Percentiles rank a stretch among this genome's conserved stretches.
phyloP scores from a whole-genome alignment of 2,888 invertebrate genomes.

The Crocallis elinguaria region DNA sequence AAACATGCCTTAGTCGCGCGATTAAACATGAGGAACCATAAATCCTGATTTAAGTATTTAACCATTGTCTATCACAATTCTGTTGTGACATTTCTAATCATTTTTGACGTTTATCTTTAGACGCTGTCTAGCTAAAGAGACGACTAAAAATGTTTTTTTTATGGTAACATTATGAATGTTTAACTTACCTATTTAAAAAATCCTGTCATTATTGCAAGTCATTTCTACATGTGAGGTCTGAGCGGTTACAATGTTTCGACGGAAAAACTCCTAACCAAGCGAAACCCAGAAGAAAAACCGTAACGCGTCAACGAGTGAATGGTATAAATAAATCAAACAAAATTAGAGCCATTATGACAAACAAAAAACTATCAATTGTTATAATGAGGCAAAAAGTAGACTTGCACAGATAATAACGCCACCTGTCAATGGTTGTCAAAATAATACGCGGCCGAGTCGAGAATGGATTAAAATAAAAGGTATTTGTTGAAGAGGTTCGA shows the following conservation, averaged over 20 bases:
- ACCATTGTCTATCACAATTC: no score
- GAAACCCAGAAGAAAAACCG: constrained; percentile 17
- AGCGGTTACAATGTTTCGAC: background rate
- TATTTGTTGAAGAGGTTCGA: constrained; percentile 60
- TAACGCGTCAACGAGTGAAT: constrained; percentile 26
- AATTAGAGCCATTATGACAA: constrained; percentile 41
- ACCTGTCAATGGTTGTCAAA: constrained; percentile 76
- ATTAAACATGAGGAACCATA: no score
- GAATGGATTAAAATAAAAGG: constrained; percentile 77
- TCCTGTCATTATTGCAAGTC: background rate
- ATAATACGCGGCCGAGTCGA: constrained; percentile 52
- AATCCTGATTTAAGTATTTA: no score
- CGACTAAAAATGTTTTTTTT: no score
- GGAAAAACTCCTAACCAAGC: constrained; percentile 1
- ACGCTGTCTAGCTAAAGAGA: no score
- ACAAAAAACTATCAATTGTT: constrained; percentile 37
- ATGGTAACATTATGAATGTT: no score
- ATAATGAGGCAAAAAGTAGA: constrained; percentile 37
- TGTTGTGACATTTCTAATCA: no score
- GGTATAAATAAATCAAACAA: constrained; percentile 34
- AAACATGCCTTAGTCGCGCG: no score
- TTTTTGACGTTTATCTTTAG: no score
- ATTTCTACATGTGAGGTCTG: constrained; percentile 14
- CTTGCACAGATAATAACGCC: constrained; percentile 46
- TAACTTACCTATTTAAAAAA: no score